phyloP scores from a whole-genome alignment of 2,797 vertebrate genomes.

The Acanthornis magna region DNA sequence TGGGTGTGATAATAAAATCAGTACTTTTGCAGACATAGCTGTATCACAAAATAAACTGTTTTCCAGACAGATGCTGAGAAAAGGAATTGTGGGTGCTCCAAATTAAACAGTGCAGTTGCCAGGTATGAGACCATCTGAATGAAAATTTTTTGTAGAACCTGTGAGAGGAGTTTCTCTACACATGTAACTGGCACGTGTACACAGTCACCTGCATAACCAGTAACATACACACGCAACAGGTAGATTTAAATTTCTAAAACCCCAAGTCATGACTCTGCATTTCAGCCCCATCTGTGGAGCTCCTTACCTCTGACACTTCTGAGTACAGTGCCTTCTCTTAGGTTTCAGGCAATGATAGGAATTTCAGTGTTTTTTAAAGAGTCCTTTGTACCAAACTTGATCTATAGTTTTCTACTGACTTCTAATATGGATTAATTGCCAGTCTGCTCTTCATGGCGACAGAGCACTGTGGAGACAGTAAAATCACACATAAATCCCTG shows the following conservation, averaged over 20 bases:
- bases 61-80: not conserved
- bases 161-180: not conserved
- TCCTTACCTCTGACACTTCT: not conserved
- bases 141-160: not conserved
- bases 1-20: not conserved
- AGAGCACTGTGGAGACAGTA: not conserved
- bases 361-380: not conserved
- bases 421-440: not conserved
- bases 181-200: not conserved
- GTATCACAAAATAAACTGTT: not conserved
- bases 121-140: not conserved
- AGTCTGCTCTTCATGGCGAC: not conserved
- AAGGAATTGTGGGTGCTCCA: not conserved
- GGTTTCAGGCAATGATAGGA: not conserved
- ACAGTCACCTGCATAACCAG: not conserved
- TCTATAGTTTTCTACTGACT: not conserved
- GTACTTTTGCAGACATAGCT: not conserved
- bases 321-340: not conserved
- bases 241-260: not conserved
- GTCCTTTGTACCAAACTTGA: not conserved
- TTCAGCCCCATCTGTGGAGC: not conserved
- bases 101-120: not conserved
- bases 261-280: not conserved
- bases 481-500: not conserved
- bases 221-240: fast-evolving